Evolutionary conservation across 2,888 invertebrate genomes (phyloP).

Genomic region (Poecilus cupreus): DNA sequence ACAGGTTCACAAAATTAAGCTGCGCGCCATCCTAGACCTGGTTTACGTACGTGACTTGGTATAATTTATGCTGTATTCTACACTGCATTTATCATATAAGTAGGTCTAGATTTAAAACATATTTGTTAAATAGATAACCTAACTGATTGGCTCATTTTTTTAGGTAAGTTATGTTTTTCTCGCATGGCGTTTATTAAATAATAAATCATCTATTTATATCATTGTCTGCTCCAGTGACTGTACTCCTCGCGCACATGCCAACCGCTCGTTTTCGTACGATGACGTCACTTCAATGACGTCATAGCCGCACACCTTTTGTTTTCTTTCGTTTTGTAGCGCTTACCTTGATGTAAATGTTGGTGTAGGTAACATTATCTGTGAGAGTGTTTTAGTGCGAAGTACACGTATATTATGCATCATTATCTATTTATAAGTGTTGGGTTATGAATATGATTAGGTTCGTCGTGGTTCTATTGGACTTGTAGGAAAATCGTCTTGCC

Average conservation of each 20-base stretch:
- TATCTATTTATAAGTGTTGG: slow-evolving; percentile 42
- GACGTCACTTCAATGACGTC: slow-evolving; percentile 13
- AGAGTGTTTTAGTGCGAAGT: neutral
- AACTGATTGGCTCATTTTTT: too few relatives aligned
- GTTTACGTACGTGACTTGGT: too few relatives aligned
- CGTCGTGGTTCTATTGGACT: too few relatives aligned
- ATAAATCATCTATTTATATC: slow-evolving; percentile 20
- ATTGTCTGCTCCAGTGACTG: neutral
- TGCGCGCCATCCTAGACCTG: too few relatives aligned
- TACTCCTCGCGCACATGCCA: neutral
- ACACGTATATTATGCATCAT: slow-evolving; percentile 28
- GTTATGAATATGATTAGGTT: neutral
- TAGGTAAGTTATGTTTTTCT: neutral
- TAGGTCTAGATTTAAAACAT: too few relatives aligned
- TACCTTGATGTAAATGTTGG: slow-evolving; percentile 7
- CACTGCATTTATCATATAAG: too few relatives aligned
- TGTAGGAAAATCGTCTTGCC: too few relatives aligned
- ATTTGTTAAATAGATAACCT: too few relatives aligned
- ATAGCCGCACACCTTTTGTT: slow-evolving; percentile 18
- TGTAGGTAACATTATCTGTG: neutral
- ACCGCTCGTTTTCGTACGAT: neutral
- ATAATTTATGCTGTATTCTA: too few relatives aligned
- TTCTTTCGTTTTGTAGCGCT: neutral
- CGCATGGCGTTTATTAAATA: neutral
- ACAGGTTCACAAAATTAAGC: too few relatives aligned